phyloP scores from a whole-genome alignment of 1,140 invertebrate genomes.

The Aphis craccivora region DNA sequence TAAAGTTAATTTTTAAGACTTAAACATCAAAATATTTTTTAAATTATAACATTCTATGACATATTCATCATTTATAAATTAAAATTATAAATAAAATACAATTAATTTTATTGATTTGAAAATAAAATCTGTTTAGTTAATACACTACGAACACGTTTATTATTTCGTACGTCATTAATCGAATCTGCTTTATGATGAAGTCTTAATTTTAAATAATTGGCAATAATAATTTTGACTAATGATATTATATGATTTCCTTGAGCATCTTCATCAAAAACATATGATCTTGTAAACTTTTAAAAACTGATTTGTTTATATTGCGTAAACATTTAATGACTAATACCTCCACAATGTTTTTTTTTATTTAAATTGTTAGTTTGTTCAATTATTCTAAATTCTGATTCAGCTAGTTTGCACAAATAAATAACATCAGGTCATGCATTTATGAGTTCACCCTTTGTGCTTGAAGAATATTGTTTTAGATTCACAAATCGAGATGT shows the following conservation, averaged over 20 bases:
- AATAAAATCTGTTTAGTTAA: background rate
- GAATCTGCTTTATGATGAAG: background rate
- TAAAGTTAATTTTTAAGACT: too few species aligned
- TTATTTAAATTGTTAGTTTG: background rate
- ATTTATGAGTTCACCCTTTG: background rate
- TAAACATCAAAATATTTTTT: too few species aligned
- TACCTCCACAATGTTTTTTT: background rate
- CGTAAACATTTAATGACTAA: background rate
- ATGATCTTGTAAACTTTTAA: background rate
- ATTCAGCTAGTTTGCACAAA: background rate
- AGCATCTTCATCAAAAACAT: conserved; percentile 1
- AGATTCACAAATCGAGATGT: background rate
- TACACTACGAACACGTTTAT: background rate
- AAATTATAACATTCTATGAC: too few species aligned
- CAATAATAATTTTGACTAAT: background rate
- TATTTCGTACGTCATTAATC: background rate
- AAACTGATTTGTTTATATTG: background rate
- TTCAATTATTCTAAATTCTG: conserved; percentile 7
- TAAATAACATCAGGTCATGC: conserved; percentile 6
- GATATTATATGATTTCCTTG: background rate
- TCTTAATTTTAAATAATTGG: conserved; percentile 3
- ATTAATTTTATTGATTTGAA: background rate
- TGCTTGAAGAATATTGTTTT: background rate
- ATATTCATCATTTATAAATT: too few species aligned
- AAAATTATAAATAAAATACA: background rate